A percentile compares a stretch with the other conserved stretches of the same genome.
phyloP scores from a whole-genome alignment of 2,113 vertebrate genomes.

The Megaleporinus macrocephalus region DNA sequence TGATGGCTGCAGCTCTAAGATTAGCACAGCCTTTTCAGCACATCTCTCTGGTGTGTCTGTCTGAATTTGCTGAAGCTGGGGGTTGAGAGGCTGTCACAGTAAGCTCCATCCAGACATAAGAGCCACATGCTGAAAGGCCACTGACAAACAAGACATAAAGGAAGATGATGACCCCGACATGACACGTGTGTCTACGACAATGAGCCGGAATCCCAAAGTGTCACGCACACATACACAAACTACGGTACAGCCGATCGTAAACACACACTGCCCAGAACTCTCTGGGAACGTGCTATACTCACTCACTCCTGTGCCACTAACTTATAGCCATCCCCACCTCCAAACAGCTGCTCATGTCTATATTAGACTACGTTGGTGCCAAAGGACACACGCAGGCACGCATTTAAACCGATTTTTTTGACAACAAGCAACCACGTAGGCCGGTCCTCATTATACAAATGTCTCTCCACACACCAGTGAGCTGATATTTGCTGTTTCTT shows the following conservation, averaged over 20 bases:
- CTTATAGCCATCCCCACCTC: not conserved
- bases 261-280: not conserved
- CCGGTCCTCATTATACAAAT: not conserved
- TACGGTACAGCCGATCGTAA: not conserved
- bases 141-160: not conserved
- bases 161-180: conserved; percentile 1
- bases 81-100: conserved; percentile 6
- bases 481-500: conserved; percentile 7
- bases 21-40: not conserved
- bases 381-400: not conserved
- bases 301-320: not conserved
- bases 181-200: not conserved
- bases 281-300: not conserved
- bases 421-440: not conserved
- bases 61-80: not conserved
- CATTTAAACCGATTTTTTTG: not conserved
- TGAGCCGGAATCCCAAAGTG: not conserved
- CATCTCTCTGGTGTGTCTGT: not conserved
- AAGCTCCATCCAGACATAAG: not conserved
- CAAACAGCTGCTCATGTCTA: not conserved
- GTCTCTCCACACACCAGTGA: not conserved
- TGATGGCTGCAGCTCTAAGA: too few relatives aligned
- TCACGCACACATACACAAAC: not conserved
- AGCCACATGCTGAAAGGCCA: not conserved
- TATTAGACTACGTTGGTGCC: not conserved